These are phyloP conservation scores for Empidonax alnorum DNA, from an alignment of 2,113 vertebrate genomes.

Conservation along the genomic window DNA sequence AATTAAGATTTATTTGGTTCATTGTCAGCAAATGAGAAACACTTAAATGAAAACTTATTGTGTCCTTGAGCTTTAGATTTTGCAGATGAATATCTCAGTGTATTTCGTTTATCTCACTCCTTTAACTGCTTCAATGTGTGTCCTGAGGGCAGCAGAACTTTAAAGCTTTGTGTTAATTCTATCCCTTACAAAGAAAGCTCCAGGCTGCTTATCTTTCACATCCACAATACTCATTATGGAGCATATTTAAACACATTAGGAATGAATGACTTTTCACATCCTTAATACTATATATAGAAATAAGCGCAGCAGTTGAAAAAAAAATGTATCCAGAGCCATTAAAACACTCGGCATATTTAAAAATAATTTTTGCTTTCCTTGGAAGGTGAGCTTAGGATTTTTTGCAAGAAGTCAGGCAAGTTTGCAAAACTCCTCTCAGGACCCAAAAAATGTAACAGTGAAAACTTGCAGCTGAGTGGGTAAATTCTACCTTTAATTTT, in stretches of 20 bases:
- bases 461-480: background rate
- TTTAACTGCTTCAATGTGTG: conserved; percentile 59
- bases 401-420: background rate
- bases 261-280: conserved; percentile 49
- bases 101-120: conserved; percentile 27
- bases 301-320: background rate
- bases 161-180: conserved; percentile 60
- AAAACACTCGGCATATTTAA: background rate
- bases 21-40: conserved; percentile 27
- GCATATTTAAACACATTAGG: conserved; percentile 29
- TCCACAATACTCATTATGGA: conserved; percentile 43
- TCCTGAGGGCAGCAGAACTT: conserved; percentile 51
- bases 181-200: conserved; percentile 55
- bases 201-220: conserved; percentile 64
- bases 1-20: conserved; percentile 50
- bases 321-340: background rate
- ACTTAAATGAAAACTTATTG: conserved; percentile 48
- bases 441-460: background rate
- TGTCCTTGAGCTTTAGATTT: conserved; percentile 44
- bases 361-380: conserved; percentile 27
- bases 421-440: conserved; percentile 1
- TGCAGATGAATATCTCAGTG: conserved; percentile 54
- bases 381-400: background rate
- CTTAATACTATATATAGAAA: background rate
- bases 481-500: background rate